These are phyloP conservation scores for Hylaeus volcanicus DNA, from an alignment of 1,140 invertebrate species.

Conservation along the genomic window DNA sequence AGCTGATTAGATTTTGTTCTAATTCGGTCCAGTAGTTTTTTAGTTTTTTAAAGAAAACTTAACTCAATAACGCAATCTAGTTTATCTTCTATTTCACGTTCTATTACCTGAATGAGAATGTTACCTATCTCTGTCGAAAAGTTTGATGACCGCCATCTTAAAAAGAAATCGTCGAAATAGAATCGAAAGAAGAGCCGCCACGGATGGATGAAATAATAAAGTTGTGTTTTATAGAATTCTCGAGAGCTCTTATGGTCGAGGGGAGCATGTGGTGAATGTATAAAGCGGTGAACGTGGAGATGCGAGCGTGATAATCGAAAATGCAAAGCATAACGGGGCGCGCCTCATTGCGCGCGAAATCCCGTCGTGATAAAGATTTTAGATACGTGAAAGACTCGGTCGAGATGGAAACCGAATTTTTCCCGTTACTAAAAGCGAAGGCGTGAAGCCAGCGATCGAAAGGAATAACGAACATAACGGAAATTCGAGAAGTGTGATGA, in stretches of 20 bases:
- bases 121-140: no score
- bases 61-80: no score
- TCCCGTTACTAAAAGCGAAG: background rate
- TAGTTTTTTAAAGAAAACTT: no score
- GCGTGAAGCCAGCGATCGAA: conserved; percentile 8
- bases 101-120: no score
- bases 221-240: conserved; percentile 55
- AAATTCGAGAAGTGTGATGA: background rate
- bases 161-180: background rate
- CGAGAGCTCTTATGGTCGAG: conserved; percentile 24
- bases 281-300: conserved; percentile 10
- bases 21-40: no score
- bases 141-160: background rate
- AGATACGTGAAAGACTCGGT: conserved; percentile 2
- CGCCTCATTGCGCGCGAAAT: conserved; percentile 38
- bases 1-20: no score
- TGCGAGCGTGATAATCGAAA: conserved; percentile 38
- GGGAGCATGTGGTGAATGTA: background rate
- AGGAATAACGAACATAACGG: conserved; percentile 5
- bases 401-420: conserved; percentile 9
- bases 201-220: conserved; percentile 41
- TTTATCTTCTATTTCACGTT: no score
- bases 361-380: conserved; percentile 39
- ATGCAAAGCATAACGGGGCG: conserved; percentile 33
- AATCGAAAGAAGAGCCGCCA: background rate